Percentiles rank a stretch among this genome's conserved stretches.
Conservation (phyloP, 2,888 invertebrate species). For the Venustoraphidia nigricollis region DNA sequence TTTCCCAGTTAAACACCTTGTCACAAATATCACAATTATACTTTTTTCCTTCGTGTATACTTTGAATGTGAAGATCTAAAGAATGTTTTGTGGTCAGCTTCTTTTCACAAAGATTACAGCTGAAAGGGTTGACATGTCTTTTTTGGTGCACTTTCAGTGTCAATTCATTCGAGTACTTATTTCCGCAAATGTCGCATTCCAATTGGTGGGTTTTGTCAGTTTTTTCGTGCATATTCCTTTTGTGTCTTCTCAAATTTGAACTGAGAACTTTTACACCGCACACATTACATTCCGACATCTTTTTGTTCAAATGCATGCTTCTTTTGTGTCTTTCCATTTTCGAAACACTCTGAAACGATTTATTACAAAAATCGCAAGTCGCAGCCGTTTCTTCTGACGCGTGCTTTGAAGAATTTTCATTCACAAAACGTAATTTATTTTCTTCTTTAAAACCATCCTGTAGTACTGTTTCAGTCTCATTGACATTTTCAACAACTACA, state of each 20-base stretch:
- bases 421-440: too few species aligned
- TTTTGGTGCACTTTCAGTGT: not conserved
- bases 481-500: too few species aligned
- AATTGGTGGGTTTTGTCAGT: not conserved
- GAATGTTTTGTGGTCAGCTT: not conserved
- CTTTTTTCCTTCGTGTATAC: not conserved
- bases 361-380: too few species aligned
- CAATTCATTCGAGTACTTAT: not conserved
- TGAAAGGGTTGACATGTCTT: not conserved
- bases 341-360: too few species aligned
- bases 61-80: conserved; percentile 1
- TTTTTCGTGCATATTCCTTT: conserved; percentile 3
- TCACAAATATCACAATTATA: conserved; percentile 4
- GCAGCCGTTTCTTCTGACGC: too few species aligned
- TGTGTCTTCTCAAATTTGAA: conserved; percentile 16
- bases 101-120: not conserved
- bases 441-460: too few species aligned
- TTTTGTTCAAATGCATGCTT: too few species aligned
- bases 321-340: too few species aligned
- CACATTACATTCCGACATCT: too few species aligned
- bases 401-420: too few species aligned
- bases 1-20: conserved; percentile 2
- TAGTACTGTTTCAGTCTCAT: too few species aligned
- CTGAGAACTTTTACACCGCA: not conserved
- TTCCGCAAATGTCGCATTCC: conserved; percentile 5